Base-by-base conservation (phyloP, 2,113 vertebrate species). In the Orthochromis indermauri region DNA sequence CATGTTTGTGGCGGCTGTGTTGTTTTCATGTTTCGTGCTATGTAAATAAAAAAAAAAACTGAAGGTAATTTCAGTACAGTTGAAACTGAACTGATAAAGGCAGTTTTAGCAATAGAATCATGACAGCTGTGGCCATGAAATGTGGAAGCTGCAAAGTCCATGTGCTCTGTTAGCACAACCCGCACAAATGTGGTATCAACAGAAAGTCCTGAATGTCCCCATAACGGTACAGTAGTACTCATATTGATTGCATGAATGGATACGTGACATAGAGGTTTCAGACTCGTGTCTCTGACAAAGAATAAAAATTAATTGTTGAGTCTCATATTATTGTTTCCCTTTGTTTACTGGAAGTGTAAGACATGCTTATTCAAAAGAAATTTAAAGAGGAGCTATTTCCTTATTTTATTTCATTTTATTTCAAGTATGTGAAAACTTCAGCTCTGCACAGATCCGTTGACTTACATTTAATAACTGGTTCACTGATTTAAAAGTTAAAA, bases 141-240 rank as follows among this genome's bases (percentile, higher is more conserved):
- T 66, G 31, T 12, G 61, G 33, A 37, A 66, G 17, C 61, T 66
- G 10, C 59, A 66, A 66, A 66, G 17, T 12, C 33, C 10, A 37
- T n/a, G 61, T 66, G 31, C 31, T 66, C 31, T 66, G 17, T 37
- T 66, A 37, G 10, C 6, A 7, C 61, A n/a, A n/a, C 31, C 31
- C 6, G 3, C 6, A 37, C 33, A 63, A 35, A 63, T 63, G 59
- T 63, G 61, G 17, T n/a, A 37, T 66, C 61, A 66, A 66, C 33
- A n/a, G 61, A 66, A n/a, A 66, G 61, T 66, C 61, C 33, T 66
- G 4, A 66, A 13, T 37, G 61, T 66, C 31, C 6, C 61, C 33
- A 12, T 66, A 31, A n/a, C 0, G 0, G 61, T 12, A 35, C 61
- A 66, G 17, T 35, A 66, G 61, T 7, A 66, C 17, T 66, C 31